These are phyloP conservation scores for Balearica regulorum DNA, from an alignment of 2,797 vertebrate genomes.

Conservation along the genomic window DNA sequence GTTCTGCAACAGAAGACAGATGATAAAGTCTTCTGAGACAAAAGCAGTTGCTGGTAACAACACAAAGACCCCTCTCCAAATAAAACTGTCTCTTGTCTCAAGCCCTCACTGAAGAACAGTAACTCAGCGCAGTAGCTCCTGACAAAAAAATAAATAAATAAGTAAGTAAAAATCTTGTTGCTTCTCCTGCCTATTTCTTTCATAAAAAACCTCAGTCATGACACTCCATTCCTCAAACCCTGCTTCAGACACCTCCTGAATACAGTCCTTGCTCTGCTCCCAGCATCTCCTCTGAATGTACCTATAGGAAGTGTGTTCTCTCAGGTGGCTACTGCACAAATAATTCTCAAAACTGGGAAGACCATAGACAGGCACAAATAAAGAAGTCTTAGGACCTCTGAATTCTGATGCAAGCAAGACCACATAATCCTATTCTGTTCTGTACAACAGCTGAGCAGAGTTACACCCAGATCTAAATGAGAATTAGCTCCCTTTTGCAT, in stretches of 20 bases:
- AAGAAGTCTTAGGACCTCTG: neutral
- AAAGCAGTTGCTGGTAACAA: neutral
- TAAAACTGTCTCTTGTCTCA: neutral
- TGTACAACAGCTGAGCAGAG: neutral
- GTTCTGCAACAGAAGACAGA: neutral
- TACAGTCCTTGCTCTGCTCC: neutral
- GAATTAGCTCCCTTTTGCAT: neutral
- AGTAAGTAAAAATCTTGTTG: neutral
- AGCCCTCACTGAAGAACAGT: neutral
- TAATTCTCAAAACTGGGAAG: neutral
- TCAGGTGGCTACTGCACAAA: neutral
- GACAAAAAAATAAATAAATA: too few relatives aligned
- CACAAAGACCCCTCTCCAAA: neutral
- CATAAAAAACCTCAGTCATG: neutral
- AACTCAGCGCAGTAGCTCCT: neutral
- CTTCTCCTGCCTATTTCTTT: neutral
- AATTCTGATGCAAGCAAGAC: neutral
- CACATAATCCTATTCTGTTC: neutral
- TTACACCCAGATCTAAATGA: neutral
- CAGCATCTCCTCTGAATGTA: neutral
- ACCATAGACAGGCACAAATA: neutral
- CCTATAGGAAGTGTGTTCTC: rapidly evolving
- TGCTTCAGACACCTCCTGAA: neutral
- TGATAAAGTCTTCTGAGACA: neutral
- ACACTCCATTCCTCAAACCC: neutral